Conservation (phyloP, 2,797 vertebrate species). For the Octomys mimax region DNA sequence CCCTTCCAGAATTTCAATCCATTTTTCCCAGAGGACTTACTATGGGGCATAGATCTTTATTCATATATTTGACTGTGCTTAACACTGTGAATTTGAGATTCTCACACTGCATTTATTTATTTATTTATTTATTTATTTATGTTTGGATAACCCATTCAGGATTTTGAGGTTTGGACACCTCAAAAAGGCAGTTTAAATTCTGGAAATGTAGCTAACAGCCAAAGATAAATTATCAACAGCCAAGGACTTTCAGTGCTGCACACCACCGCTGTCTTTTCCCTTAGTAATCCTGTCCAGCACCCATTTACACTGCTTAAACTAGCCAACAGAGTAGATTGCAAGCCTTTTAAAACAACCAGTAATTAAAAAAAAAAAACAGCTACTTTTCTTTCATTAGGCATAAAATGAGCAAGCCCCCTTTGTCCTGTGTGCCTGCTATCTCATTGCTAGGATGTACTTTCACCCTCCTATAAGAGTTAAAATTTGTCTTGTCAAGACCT, state of each 20-base stretch:
- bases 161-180: neutral
- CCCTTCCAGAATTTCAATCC: neutral
- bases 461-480: neutral
- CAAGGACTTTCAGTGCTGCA: neutral
- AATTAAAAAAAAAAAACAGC: neutral
- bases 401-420: neutral
- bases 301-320: neutral
- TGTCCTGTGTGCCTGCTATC: neutral
- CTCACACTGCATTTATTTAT: neutral
- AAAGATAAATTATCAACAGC: neutral
- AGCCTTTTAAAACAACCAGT: neutral
- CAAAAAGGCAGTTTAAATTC: neutral
- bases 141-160: neutral
- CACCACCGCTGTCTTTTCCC: neutral
- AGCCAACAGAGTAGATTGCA: neutral
- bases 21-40: neutral
- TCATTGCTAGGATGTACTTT: neutral
- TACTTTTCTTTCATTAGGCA: neutral
- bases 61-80: neutral
- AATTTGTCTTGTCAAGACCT: neutral
- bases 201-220: neutral
- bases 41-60: neutral
- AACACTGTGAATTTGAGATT: neutral
- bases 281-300: neutral
- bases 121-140: neutral